A percentile compares a stretch with the other conserved stretches of the same genome.
These are phyloP conservation scores for Clunio marinus DNA, from an alignment of 2,888 invertebrate genomes.

Conservation along the genomic window DNA sequence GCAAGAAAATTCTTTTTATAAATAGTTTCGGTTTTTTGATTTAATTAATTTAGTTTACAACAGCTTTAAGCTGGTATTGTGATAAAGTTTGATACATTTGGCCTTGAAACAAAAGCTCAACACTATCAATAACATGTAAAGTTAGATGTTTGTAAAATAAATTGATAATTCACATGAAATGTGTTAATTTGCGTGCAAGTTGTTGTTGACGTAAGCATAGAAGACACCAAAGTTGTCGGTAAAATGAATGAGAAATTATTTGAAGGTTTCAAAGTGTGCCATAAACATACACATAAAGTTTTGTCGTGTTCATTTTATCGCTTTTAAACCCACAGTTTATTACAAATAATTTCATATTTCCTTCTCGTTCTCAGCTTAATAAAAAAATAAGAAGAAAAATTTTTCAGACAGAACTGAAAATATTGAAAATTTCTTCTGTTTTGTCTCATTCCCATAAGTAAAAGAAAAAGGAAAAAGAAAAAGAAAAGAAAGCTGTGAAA, in stretches of 20 bases:
- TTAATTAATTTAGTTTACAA: no score
- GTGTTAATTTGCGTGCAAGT: not conserved
- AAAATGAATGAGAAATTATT: not conserved
- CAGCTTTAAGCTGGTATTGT: no score
- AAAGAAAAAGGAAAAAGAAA: not conserved
- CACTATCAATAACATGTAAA: not conserved
- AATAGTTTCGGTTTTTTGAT: no score
- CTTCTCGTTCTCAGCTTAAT: no score
- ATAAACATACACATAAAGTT: no score
- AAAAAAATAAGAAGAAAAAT: conserved; percentile 12
- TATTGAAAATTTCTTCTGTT: not conserved
- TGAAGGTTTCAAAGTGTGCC: no score
- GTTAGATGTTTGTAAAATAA: not conserved
- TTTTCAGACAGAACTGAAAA: not conserved
- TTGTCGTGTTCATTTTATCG: no score
- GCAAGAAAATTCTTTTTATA: no score
- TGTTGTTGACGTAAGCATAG: not conserved
- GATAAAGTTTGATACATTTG: not conserved
- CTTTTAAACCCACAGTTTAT: no score
- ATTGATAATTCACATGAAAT: not conserved
- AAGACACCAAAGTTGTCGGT: not conserved
- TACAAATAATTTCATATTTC: no score
- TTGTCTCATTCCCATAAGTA: not conserved
- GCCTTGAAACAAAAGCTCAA: not conserved
- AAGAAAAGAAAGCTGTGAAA: conserved; percentile 14